Conservation (phyloP, 2,888 invertebrate genomes). For the Chaetogeoica ovagalla region DNA sequence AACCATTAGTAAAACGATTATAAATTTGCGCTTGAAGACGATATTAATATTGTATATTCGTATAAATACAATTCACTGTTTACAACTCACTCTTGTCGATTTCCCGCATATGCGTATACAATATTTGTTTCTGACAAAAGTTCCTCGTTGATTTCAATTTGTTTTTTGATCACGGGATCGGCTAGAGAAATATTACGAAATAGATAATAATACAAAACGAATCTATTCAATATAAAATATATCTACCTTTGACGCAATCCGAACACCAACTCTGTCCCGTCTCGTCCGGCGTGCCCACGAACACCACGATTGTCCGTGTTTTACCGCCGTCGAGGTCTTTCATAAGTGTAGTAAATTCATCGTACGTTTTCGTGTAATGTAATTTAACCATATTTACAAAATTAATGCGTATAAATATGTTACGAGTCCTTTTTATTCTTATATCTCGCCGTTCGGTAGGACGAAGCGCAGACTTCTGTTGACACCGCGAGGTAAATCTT, state of each 20-base stretch:
- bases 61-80: no score
- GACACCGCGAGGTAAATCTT: no score
- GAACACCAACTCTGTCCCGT: slow-evolving; percentile 84
- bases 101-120: slow-evolving; percentile 33
- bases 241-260: slow-evolving; percentile 84
- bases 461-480: no score
- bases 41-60: no score
- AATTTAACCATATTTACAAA: no score
- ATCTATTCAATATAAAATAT: no score
- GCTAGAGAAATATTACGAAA: slow-evolving; percentile 13
- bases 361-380: slow-evolving; percentile 22
- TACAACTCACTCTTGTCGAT: slow-evolving; percentile 39
- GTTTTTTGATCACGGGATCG: slow-evolving; percentile 25
- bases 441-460: no score
- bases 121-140: slow-evolving; percentile 27
- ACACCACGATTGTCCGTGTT: slow-evolving; percentile 64
- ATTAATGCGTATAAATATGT: no score
- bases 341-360: slow-evolving; percentile 57
- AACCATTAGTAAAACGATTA: no score
- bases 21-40: no score
- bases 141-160: slow-evolving; percentile 20
- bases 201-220: no score
- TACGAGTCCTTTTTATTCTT: no score
- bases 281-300: slow-evolving; percentile 68
- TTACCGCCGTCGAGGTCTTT: slow-evolving; percentile 62